Conservation (phyloP, 2,113 vertebrate species). For the Psittacula cyanocephala region DNA sequence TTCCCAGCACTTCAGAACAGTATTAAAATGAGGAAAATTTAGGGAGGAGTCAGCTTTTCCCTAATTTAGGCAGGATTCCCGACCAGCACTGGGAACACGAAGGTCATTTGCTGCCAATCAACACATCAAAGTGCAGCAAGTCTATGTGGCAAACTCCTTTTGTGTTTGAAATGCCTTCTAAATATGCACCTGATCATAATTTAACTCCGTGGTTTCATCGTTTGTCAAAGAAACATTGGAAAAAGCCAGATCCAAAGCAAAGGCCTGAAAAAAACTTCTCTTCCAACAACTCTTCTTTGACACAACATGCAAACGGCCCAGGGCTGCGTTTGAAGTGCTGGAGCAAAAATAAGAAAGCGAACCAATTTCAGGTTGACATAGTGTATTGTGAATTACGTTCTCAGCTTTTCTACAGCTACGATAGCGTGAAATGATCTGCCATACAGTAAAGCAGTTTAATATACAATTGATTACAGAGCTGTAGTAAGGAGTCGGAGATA, state of each 20-base stretch:
- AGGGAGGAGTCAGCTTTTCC: background rate
- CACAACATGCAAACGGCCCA: background rate
- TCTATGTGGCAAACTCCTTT: background rate
- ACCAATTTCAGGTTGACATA: constrained; percentile 44
- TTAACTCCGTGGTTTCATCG: background rate
- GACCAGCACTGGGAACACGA: background rate
- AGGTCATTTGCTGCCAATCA: background rate
- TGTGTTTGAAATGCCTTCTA: background rate
- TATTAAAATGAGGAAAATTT: background rate
- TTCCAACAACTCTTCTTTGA: background rate
- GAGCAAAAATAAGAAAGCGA: constrained; percentile 50
- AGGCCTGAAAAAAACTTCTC: background rate
- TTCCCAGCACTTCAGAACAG: background rate
- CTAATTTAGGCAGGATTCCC: background rate
- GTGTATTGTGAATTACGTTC: constrained; percentile 62
- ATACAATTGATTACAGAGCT: constrained; percentile 57
- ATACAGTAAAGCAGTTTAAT: constrained; percentile 49
- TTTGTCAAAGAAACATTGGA: background rate
- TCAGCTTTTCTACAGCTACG: constrained; percentile 51
- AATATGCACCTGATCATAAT: background rate
- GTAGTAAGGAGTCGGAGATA: background rate
- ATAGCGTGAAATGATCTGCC: constrained; percentile 25
- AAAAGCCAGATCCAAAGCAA: background rate
- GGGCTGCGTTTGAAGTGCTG: background rate
- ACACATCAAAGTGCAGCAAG: background rate